Percentiles rank a stretch among this genome's conserved stretches.
Conservation (phyloP, 2,888 invertebrate genomes). For the Lasioglossum zephyrum region DNA sequence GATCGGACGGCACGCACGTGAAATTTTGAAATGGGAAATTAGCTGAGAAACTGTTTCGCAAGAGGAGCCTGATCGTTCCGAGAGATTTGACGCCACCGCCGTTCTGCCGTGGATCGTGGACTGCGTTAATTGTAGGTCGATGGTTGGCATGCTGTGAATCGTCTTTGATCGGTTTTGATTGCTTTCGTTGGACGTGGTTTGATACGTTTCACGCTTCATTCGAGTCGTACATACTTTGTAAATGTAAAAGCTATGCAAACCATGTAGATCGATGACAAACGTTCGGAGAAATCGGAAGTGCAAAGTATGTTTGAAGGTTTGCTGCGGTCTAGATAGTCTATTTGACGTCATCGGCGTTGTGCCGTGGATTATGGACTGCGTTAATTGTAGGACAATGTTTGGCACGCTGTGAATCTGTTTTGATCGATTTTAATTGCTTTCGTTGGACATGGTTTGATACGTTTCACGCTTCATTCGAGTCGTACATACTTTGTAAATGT, state of each 20-base stretch:
- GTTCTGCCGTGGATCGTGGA: background rate
- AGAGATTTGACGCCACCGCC: background rate
- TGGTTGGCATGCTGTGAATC: background rate
- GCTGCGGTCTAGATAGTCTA: background rate
- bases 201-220: background rate
- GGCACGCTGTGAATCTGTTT: too few species aligned
- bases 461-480: too few species aligned
- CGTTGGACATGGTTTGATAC: too few species aligned
- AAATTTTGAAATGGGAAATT: conserved; percentile 49
- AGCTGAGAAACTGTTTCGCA: conserved; percentile 46
- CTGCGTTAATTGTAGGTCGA: conserved; percentile 2
- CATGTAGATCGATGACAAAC: background rate
- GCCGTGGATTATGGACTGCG: too few species aligned
- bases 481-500: too few species aligned
- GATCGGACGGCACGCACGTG: conserved; percentile 59
- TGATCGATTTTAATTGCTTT: too few species aligned
- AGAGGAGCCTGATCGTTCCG: background rate
- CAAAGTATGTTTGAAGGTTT: background rate
- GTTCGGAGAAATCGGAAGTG: too few species aligned
- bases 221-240: background rate
- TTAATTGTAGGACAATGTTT: too few species aligned
- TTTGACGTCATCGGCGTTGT: too few species aligned
- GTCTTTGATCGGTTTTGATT: background rate
- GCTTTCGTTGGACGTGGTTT: background rate
- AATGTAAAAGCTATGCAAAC: too few species aligned